Evolutionary conservation across 2,888 invertebrate species (phyloP), one percentile per base, ranked within the genome.

Genomic region (Sminthurides aquaticus): DNA sequence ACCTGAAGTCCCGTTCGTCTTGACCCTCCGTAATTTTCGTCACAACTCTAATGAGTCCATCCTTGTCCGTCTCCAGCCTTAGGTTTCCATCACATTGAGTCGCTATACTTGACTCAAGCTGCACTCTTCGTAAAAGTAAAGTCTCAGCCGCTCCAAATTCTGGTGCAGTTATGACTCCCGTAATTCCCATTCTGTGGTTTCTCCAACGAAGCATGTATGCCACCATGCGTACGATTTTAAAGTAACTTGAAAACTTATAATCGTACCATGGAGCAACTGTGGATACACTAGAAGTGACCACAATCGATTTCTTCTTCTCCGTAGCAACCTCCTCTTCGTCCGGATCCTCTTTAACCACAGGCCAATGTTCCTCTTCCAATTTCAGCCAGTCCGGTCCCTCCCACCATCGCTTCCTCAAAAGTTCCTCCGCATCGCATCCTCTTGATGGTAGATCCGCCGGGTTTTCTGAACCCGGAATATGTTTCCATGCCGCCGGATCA

Each of bases 401-500:
- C 29, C 58, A 34, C 58, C 58, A 58, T 29, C 43, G 29, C 2
- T 24, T 24, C 1, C 5, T 11, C 20, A 58, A 8, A 5, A 58
- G 25, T 1, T 58, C 11, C 20, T n/a, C 34, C 1, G 34, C 34
- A 29, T 24, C 5, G 22, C n/a, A n/a, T n/a, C n/a, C n/a, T n/a
- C n/a, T n/a, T n/a, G n/a, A n/a, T n/a, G n/a, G n/a, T n/a, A n/a
- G 34, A 58, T 2, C 58, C 58, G 72, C 71, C 8, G 74, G 72
- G 29, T 74, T 74, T 1, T 28, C 5, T 8, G 15, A 26, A 18
- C 72, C 72, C 11, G 71, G 68, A 2, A 73, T 63, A 66, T 72
- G 70, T 3, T 29, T 3, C 72, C 74, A 74, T 5, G 49, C n/a
- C 1, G 43, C 26, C 1, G 20, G 0, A 18, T 8, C 11, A 54